Evolutionary conservation across 2,888 invertebrate genomes (phyloP), one percentile per base, ranked within the genome.

Genomic region (Standfussiana lucernea): DNA sequence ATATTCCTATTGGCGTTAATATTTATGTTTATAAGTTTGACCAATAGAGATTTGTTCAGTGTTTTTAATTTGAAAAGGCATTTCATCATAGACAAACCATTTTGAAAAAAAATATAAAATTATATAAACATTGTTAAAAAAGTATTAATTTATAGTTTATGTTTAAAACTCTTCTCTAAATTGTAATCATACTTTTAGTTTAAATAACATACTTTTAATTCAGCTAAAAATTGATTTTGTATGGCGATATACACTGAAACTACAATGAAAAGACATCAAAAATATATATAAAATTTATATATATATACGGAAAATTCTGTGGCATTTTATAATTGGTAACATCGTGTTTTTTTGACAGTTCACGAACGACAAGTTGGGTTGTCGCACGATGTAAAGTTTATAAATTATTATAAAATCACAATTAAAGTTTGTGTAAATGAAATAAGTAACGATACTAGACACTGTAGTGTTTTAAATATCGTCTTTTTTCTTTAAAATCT

Each of bases 21-120:
- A 0, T 0, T 0, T 0, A 4, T 1, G 1, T 2, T 62, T 0
- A 10, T 0, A 15, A 0, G 0, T n/a, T 62, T 35, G 7, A 73
- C 92, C 92, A 91, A 92, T 91, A 56, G 71, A 0, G 24, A 40
- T 6, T 8, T 7, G 79, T 77, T 77, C 80, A 86, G 89, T 90
- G 79, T 84, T 85, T 83, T 77, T 53, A n/a, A 45, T n/a, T 65
- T 65, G 15, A 53, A 42, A 35, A 42, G 21, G 45, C 32, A 32
- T 40, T 64, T 45, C 8, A 72, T 24, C 86, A 86, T 88, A 86
- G 86, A 88, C 83, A 80, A 85, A 42, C 4, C 24, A 7, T 18
- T 15, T 15, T 6, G 0, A 18, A 59, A 37, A 45, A 67, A 61
- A 10, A 2, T 53, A 15, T 10, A 13, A 1, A 61, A 32, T 5